Evolutionary conservation across 2,888 invertebrate genomes (phyloP).

Genomic region (Lasioglossum calceatum): DNA sequence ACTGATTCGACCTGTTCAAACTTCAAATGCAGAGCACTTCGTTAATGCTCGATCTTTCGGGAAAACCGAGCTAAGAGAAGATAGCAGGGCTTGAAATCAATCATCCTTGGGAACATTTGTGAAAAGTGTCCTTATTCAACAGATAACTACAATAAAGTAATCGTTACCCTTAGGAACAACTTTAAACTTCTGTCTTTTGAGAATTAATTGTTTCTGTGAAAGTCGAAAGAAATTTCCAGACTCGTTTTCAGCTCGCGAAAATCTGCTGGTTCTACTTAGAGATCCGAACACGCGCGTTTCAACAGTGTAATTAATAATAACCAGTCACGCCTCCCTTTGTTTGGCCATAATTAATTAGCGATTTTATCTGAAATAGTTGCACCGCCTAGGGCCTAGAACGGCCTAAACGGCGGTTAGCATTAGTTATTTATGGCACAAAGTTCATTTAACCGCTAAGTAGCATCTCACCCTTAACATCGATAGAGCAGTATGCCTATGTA

Average conservation of each 20-base stretch:
- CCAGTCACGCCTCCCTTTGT: background rate
- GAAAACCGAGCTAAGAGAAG: background rate
- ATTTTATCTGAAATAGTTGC: background rate
- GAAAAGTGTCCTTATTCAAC: no score
- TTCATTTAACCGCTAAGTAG: slow-evolving; percentile 24
- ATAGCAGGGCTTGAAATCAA: no score
- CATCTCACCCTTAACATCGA: slow-evolving; percentile 4
- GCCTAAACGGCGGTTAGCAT: background rate
- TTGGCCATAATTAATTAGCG: background rate
- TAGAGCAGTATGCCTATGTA: background rate
- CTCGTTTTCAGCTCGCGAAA: background rate
- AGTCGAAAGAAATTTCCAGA: no score
- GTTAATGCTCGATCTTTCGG: background rate
- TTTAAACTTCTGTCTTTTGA: no score
- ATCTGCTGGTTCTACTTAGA: background rate
- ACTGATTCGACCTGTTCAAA: background rate
- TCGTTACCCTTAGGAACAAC: no score
- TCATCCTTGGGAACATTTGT: background rate
- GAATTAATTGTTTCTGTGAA: no score
- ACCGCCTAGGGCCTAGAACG: background rate
- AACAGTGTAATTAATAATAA: background rate
- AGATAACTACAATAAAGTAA: no score
- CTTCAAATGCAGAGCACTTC: background rate
- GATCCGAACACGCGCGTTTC: background rate
- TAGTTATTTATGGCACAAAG: slow-evolving; percentile 14